Evolutionary conservation across 2,888 invertebrate species (phyloP), one percentile per base, ranked within the genome.

Genomic region (Acronicta leporina): DNA sequence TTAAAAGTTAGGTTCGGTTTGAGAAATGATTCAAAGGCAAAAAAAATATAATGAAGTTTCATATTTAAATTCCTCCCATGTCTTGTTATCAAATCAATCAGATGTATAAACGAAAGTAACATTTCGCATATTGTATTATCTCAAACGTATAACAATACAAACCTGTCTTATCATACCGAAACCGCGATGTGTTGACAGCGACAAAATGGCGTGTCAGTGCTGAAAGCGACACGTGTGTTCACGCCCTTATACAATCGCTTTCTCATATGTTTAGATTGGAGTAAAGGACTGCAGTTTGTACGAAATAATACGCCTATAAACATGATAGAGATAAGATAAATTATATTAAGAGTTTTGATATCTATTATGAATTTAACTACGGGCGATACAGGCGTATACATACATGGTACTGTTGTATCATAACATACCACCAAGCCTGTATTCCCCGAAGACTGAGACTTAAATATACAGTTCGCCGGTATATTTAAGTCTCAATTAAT

Each of bases 241-340:
- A 59, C 53, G 61, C 73, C 78, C 60, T 74, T 72, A 79, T 77
- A 80, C 76, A 79, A 82, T 82, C 70, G 82, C 87, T 88, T 87
- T 88, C 87, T 82, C 82, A 73, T 79, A 79, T 77, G 74, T 80
- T 81, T 80, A 81, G 80, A 80, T 80, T 63, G 76, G 75, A 75
- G 77, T 69, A 53, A 68, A 56, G 69, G 63, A 68, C 74, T 53
- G 1, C 0, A 73, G 52, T 46, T 73, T 52, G 55, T 20, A 46
- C 43, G 49, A 8, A 41, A 45, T 49, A 63, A 40, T 42, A 41
- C 14, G 33, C 11, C 33, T 33, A 69, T 42, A 8, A 10, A 33
- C 20, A 20, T 46, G 10, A 44, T 16, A 33, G 33, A 11, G 33
- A 33, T 33, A 11, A 33, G 33, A 33, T 33, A 33, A 11, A 33